Base-by-base conservation (phyloP, 30 jellyfish, hydroid and myxozoan species). In the Aurelia aurita region DNA sequence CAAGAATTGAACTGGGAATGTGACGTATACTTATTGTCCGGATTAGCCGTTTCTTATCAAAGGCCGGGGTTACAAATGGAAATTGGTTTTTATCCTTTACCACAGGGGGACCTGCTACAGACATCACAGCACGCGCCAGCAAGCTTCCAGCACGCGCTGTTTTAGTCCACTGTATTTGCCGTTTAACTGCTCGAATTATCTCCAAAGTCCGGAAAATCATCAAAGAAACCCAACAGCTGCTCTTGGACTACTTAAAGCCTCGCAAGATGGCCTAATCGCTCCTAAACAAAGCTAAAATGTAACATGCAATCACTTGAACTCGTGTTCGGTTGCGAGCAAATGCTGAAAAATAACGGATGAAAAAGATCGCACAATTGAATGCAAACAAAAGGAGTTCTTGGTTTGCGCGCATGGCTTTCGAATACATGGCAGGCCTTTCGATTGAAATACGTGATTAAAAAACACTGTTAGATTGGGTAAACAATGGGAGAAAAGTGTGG, bases 41-140 rank as follows among this genome's bases (percentile, higher is more conserved):
- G 1, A 39, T 39, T 6, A 39, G 51, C 51, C 51, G 9, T 39
- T 39, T 39, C 51, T 35, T 35, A 39, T 39, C 51, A 39, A 34
- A 39, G 51, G 51, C 51, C 51, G 51, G 51, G 51, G 51, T 8
- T 39, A 39, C 51, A 55, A 55, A 55, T 55, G 67, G 67, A 55
- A 39, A 39, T 39, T 39, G 51, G 51, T 39, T 39, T n/a, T 39
- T 39, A 39, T 39, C 51, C 51, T 39, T 39, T 39, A 39, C 51
- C 47, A 67, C 47, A 45, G 79, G 88, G 87, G 79, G 57, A 60
- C 88, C 79, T 61, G 88, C 54, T 20, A 55, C 14, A 26, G 79
- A 29, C 57, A 29, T 54, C 88, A 62, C 76, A 21, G 88, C 88
- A 77, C 88, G 88, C 88, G 88, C 76, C 88, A 31, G 31, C 68